Conservation (phyloP, 2,113 vertebrate genomes). For the Pyrgilauda ruficollis region DNA sequence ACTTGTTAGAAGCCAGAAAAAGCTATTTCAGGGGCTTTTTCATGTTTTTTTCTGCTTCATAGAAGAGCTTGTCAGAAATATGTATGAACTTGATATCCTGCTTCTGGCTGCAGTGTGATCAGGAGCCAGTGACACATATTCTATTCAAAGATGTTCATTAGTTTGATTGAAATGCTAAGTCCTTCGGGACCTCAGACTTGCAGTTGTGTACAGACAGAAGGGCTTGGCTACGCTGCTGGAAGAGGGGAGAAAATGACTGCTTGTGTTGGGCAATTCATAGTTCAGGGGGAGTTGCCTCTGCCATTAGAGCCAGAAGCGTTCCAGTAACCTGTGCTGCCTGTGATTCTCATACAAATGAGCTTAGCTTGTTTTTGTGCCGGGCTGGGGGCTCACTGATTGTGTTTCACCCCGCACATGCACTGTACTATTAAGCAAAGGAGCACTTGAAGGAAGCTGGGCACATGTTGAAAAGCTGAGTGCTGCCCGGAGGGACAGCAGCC, state of each 20-base stretch:
- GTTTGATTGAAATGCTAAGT: background rate
- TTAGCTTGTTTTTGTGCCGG: background rate
- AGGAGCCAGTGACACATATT: background rate
- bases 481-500: background rate
- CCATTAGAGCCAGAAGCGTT: background rate
- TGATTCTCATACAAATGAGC: background rate
- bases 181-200: background rate
- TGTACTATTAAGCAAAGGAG: rapidly evolving
- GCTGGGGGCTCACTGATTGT: background rate
- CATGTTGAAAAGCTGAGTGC: background rate
- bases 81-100: background rate
- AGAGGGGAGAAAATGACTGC: background rate
- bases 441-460: background rate
- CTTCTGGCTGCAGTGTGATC: background rate
- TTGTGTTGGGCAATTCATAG: background rate
- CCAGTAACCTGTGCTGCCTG: background rate
- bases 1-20: background rate
- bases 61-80: background rate
- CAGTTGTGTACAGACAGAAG: background rate
- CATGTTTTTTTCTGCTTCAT: background rate
- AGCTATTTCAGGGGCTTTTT: background rate
- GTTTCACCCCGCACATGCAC: background rate
- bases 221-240: background rate
- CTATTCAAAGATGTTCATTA: background rate
- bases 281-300: background rate